Evolutionary conservation across 2,888 invertebrate genomes (phyloP).

Genomic region (Incurvaria masculella): DNA sequence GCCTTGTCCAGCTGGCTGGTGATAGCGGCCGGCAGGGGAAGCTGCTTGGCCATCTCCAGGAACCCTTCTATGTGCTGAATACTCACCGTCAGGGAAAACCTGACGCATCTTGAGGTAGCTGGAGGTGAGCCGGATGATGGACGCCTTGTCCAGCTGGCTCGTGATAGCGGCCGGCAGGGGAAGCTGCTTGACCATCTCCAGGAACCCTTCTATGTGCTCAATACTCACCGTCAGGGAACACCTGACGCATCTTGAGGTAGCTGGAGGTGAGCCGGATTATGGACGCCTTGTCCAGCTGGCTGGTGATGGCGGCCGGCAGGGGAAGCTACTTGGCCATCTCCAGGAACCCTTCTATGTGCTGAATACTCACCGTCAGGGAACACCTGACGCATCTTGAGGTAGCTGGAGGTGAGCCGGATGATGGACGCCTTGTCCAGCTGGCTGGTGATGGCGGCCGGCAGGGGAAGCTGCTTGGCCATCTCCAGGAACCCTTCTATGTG

Average conservation of each 20-base stretch:
- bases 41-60: slow-evolving; percentile 86
- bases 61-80: no score
- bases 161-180: slow-evolving; percentile 94
- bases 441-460: slow-evolving; percentile 91
- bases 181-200: slow-evolving; percentile 89
- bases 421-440: slow-evolving; percentile 98
- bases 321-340: slow-evolving; percentile 93
- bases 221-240: slow-evolving; percentile 91
- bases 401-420: slow-evolving; percentile 92
- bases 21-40: slow-evolving; percentile 91
- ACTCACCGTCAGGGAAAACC: slow-evolving; percentile 94
- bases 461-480: slow-evolving; percentile 88
- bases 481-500: slow-evolving; percentile 94
- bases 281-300: slow-evolving; percentile 96
- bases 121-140: slow-evolving; percentile 92
- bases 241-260: slow-evolving; percentile 93
- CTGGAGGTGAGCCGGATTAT: slow-evolving; percentile 94
- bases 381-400: slow-evolving; percentile 95
- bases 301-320: slow-evolving; percentile 89
- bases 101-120: slow-evolving; percentile 96
- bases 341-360: slow-evolving; percentile 65
- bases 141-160: slow-evolving; percentile 95
- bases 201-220: no score
- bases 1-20: slow-evolving; percentile 97
- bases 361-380: slow-evolving; percentile 90